Evolutionary conservation across 2,888 invertebrate species (phyloP).

Genomic region (Tetranychus piercei): DNA sequence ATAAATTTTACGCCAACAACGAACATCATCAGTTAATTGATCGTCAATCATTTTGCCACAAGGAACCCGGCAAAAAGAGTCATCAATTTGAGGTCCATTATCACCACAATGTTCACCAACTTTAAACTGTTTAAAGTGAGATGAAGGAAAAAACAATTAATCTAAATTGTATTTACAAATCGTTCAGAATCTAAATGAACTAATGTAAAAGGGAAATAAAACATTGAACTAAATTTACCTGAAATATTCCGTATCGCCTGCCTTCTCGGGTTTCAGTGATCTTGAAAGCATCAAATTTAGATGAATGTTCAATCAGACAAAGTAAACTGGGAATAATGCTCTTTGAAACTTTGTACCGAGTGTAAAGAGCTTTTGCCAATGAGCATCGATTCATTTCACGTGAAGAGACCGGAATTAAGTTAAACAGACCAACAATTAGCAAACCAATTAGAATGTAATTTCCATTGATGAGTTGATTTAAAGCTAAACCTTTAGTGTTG

Average conservation of each 20-base stretch:
- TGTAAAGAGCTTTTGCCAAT: constrained; percentile 3
- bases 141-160: background rate
- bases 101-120: constrained; percentile 9
- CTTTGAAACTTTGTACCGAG: background rate
- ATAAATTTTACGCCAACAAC: constrained; percentile 7
- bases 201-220: background rate
- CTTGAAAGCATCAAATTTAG: background rate
- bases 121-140: background rate
- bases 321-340: constrained; percentile 6
- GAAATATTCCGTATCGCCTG: constrained; percentile 8
- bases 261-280: background rate
- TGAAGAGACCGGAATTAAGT: background rate
- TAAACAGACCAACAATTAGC: background rate
- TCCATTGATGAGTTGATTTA: background rate
- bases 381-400: constrained; percentile 6
- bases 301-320: background rate
- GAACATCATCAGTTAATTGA: constrained; percentile 11
- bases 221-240: background rate
- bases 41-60: constrained; percentile 10
- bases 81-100: background rate
- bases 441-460: background rate
- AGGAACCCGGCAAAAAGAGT: background rate
- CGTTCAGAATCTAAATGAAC: no score
- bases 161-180: background rate
- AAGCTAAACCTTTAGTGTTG: background rate